Conservation (phyloP, 2,113 vertebrate genomes). For the Sarotherodon lohbergeri region DNA sequence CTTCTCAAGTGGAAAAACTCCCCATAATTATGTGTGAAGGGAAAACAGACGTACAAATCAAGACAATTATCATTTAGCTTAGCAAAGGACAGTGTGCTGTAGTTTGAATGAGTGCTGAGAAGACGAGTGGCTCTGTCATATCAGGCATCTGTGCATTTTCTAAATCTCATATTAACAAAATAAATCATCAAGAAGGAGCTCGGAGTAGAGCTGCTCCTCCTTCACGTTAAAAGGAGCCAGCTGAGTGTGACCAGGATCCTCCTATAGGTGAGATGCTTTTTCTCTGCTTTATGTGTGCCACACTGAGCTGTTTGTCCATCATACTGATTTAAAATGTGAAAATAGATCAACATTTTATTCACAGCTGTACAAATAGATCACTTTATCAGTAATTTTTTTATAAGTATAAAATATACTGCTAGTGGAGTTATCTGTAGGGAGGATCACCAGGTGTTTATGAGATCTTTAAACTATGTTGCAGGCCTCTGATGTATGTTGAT, state of each 20-base stretch:
- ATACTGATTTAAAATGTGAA: background rate
- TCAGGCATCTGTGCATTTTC: background rate
- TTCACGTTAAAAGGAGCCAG: background rate
- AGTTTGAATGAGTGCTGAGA: background rate
- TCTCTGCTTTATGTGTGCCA: background rate
- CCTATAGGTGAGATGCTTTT: background rate
- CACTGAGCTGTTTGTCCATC: background rate
- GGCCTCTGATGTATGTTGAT: background rate
- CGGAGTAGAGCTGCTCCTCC: background rate
- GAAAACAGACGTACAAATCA: background rate
- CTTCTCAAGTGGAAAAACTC: background rate
- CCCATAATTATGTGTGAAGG: background rate
- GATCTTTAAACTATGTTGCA: background rate
- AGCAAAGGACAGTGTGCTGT: background rate
- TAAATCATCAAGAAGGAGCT: background rate
- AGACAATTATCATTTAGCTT: background rate
- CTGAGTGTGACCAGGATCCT: background rate
- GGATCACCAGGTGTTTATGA: background rate
- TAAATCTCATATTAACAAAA: background rate
- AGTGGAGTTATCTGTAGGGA: background rate
- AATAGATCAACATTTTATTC: background rate
- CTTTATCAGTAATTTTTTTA: background rate
- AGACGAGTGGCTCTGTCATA: background rate
- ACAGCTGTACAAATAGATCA: background rate
- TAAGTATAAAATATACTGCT: background rate